These are phyloP conservation scores for Anas flavirostris DNA, from an alignment of 2,797 vertebrate genomes.

Conservation along the genomic window DNA sequence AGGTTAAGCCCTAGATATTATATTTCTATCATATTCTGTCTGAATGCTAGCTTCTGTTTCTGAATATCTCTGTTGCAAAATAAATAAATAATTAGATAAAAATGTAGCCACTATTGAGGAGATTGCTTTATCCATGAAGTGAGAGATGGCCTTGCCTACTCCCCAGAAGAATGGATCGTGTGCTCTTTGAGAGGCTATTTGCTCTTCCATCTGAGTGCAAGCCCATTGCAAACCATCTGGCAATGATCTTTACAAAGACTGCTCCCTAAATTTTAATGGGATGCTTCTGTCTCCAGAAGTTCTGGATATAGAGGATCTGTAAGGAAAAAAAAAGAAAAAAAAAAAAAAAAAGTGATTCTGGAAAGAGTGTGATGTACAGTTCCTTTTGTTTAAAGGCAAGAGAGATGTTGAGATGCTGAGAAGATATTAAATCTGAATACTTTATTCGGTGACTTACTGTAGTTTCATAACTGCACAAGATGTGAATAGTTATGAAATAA, in stretches of 20 bases:
- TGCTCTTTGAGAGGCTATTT: not conserved
- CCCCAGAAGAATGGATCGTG: not conserved
- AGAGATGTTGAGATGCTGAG: not conserved
- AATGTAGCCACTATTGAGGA: too few species aligned
- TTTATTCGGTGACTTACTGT: not conserved
- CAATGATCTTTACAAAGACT: not conserved
- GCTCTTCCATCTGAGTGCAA: not conserved
- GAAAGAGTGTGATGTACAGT: not conserved
- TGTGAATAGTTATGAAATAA: not conserved
- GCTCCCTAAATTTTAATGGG: not conserved
- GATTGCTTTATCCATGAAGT: not conserved
- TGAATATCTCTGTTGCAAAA: not conserved
- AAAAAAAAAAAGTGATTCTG: not conserved
- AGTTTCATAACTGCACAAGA: not conserved
- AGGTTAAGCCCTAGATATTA: slow-evolving; percentile 2
- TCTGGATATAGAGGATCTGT: not conserved
- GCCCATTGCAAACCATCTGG: not conserved
- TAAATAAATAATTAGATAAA: too few species aligned
- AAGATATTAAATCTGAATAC: not conserved
- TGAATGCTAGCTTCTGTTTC: not conserved
- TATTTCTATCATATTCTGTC: slow-evolving; percentile 35
- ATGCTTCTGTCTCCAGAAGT: not conserved
- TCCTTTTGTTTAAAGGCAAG: not conserved
- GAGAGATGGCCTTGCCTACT: not conserved
- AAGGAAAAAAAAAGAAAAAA: not conserved